Conservation (phyloP, 2,797 vertebrate genomes). For the Smutsia gigantea region DNA sequence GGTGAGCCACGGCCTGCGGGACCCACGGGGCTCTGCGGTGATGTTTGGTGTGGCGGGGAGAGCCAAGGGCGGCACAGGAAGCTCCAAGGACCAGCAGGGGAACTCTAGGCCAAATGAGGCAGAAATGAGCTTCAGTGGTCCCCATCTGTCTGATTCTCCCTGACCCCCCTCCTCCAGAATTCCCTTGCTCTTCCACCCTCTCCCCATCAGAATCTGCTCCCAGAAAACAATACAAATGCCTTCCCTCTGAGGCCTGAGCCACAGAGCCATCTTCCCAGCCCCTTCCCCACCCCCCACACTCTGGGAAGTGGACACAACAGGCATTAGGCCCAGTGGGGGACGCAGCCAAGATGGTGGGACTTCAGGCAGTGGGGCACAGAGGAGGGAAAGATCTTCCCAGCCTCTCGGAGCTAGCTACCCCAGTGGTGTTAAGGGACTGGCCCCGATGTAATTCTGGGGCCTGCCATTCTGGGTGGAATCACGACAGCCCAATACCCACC, state of each 20-base stretch:
- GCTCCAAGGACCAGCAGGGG: not conserved
- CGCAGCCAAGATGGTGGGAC: not conserved
- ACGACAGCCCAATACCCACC: not conserved
- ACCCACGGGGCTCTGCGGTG: not conserved
- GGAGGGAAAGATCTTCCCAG: not conserved
- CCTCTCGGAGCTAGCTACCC: fast-evolving
- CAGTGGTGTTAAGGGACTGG: too few species aligned
- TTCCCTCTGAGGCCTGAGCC: not conserved
- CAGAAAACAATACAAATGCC: not conserved
- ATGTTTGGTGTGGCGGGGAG: not conserved
- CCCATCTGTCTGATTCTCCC: not conserved
- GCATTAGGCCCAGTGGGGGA: fast-evolving
- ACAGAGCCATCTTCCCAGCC: not conserved
- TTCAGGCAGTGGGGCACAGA: not conserved
- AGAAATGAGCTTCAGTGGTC: not conserved
- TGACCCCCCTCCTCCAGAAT: not conserved
- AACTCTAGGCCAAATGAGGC: not conserved
- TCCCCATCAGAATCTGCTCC: not conserved
- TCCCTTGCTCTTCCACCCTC: not conserved
- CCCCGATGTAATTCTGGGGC: fast-evolving
- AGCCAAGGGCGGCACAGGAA: too few species aligned
- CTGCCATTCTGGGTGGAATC: not conserved
- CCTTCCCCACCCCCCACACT: too few species aligned
- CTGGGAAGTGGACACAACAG: not conserved
- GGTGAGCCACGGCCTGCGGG: not conserved